phyloP scores from a whole-genome alignment of 2,797 vertebrate species.

The Neosalanx taihuensis region DNA sequence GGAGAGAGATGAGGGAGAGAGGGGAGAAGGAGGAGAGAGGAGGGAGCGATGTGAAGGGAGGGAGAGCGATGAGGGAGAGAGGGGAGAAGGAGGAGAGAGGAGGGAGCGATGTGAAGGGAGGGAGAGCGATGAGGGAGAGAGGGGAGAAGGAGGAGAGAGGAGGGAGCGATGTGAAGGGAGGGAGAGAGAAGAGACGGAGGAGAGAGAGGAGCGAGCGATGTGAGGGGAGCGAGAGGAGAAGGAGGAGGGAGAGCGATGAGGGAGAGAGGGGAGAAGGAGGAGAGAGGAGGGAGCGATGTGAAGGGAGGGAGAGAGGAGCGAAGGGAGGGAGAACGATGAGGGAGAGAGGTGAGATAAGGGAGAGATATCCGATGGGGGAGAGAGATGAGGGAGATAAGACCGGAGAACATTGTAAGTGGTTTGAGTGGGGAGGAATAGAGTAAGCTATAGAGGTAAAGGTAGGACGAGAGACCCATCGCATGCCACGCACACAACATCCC shows the following conservation, averaged over 20 bases:
- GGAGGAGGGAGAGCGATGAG: neutral
- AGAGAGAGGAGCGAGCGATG: conserved; percentile 17
- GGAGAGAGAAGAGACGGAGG: neutral
- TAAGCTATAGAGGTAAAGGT: conserved; percentile 4
- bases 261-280: conserved; percentile 29
- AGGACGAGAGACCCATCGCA: neutral
- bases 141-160: conserved; percentile 38
- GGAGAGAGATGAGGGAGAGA: conserved; percentile 22
- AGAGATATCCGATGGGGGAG: conserved; percentile 20
- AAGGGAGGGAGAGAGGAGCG: conserved; percentile 48
- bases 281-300: conserved; percentile 26
- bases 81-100: conserved; percentile 1
- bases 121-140: conserved; percentile 16
- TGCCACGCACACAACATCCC: neutral
- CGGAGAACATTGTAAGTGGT: neutral
- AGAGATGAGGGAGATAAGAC: conserved; percentile 8
- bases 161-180: conserved; percentile 6
- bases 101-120: conserved; percentile 30
- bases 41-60: conserved; percentile 29
- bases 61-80: conserved; percentile 19
- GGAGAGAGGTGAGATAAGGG: neutral
- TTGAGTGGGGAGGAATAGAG: conserved; percentile 21
- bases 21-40: neutral
- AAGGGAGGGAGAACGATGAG: neutral
- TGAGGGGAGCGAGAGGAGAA: too few species aligned